phyloP scores from a whole-genome alignment of 2,113 vertebrate species.

The Procavia capensis region DNA sequence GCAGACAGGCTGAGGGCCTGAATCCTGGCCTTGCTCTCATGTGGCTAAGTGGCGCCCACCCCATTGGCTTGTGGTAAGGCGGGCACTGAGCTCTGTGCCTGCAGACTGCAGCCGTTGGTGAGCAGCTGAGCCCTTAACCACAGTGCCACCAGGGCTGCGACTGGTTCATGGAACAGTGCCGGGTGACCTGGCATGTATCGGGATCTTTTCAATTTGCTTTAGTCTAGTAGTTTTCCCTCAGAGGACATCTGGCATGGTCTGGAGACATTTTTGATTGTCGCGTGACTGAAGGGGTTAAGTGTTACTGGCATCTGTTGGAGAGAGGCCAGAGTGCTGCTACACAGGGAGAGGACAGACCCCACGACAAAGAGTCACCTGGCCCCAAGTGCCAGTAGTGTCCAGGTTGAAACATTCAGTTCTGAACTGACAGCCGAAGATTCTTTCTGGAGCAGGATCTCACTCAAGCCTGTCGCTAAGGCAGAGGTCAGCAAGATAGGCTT shows the following conservation, averaged over 20 bases:
- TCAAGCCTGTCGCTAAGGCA: neutral
- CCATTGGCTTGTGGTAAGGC: neutral
- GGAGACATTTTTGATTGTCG: neutral
- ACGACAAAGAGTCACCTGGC: neutral
- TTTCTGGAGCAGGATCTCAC: neutral
- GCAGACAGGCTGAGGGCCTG: neutral
- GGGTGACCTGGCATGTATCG: neutral
- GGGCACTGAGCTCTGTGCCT: no score
- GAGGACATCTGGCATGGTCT: neutral
- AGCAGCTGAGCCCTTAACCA: no score
- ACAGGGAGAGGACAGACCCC: rapidly evolving
- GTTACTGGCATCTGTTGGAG: neutral
- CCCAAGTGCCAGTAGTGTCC: neutral
- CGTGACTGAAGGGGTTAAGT: neutral
- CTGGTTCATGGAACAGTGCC: neutral
- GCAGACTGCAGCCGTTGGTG: no score
- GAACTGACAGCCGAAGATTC: neutral
- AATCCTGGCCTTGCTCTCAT: neutral
- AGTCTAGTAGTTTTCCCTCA: neutral
- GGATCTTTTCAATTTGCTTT: neutral
- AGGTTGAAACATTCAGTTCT: neutral
- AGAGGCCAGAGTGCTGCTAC: neutral
- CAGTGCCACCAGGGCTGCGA: no score
- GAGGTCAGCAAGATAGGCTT: neutral
- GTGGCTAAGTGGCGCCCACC: no score